A percentile compares a stretch with the other conserved stretches of the same genome.
phyloP scores from a whole-genome alignment of 2,888 invertebrate species.

The Epinotia brunnichana region DNA sequence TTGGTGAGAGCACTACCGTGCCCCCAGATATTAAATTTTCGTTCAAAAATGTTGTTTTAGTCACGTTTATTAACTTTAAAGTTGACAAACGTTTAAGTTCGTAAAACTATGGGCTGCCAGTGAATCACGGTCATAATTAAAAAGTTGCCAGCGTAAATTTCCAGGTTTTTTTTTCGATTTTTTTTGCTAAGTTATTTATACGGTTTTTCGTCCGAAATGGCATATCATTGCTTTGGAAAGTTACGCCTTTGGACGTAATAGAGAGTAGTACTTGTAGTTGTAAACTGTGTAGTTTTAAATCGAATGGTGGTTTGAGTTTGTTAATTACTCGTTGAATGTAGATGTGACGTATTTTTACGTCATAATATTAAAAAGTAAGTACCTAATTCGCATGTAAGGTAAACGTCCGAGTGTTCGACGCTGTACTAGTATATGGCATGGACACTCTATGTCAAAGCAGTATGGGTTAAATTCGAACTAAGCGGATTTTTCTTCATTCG shows the following conservation, averaged over 20 bases:
- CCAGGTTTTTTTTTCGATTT: conserved; percentile 6
- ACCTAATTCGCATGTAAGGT: too few species aligned
- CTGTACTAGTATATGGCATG: too few species aligned
- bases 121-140: conserved; percentile 32
- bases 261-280: too few species aligned
- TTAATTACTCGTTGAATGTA: background rate
- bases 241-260: conserved; percentile 12
- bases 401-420: too few species aligned
- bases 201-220: conserved; percentile 24
- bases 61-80: conserved; percentile 29
- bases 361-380: too few species aligned
- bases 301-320: background rate
- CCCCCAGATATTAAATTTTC: background rate
- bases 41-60: conserved; percentile 20
- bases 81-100: conserved; percentile 25
- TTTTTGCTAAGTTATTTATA: conserved; percentile 10
- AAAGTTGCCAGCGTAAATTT: conserved; percentile 33
- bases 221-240: conserved; percentile 33
- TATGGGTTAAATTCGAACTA: too few species aligned
- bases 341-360: too few species aligned
- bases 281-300: background rate
- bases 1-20: too few species aligned
- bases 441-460: too few species aligned
- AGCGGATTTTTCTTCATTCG: too few species aligned
- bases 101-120: conserved; percentile 27